Conservation (phyloP, 2,797 vertebrate species). For the Dallia pectoralis region DNA sequence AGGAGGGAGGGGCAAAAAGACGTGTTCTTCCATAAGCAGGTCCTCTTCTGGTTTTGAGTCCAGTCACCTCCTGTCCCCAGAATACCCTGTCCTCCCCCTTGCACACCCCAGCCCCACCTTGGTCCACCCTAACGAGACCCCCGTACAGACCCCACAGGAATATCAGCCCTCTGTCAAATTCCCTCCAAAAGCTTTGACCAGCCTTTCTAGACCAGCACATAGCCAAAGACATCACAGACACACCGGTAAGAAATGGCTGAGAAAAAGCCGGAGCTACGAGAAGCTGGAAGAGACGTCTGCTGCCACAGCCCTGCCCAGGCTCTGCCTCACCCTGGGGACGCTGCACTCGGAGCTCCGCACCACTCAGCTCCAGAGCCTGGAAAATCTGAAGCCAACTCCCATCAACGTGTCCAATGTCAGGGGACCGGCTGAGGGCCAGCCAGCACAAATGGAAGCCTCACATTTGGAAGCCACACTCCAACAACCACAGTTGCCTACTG, state of each 20-base stretch:
- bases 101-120: slow-evolving; percentile 69
- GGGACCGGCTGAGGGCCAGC: background rate
- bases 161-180: slow-evolving; percentile 24
- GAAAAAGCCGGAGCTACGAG: slow-evolving; percentile 70
- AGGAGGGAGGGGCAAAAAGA: slow-evolving; percentile 88
- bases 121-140: slow-evolving; percentile 54
- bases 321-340: slow-evolving; percentile 77
- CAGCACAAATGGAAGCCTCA: background rate
- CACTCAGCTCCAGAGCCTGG: slow-evolving; percentile 11
- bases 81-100: slow-evolving; percentile 65
- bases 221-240: slow-evolving; percentile 15
- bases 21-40: slow-evolving; percentile 73
- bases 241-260: background rate
- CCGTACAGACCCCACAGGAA: slow-evolving; percentile 49
- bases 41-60: slow-evolving; percentile 77
- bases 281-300: slow-evolving; percentile 60
- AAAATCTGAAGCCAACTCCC: slow-evolving; percentile 28
- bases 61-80: slow-evolving; percentile 72
- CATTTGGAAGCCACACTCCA: background rate
- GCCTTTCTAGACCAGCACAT: slow-evolving; percentile 39
- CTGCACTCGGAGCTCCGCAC: slow-evolving; percentile 61
- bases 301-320: slow-evolving; percentile 59
- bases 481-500: background rate
- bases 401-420: background rate
- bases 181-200: slow-evolving; percentile 24